Evolutionary conservation across 2,888 invertebrate genomes (phyloP).

Genomic region (Plusia festucae): DNA sequence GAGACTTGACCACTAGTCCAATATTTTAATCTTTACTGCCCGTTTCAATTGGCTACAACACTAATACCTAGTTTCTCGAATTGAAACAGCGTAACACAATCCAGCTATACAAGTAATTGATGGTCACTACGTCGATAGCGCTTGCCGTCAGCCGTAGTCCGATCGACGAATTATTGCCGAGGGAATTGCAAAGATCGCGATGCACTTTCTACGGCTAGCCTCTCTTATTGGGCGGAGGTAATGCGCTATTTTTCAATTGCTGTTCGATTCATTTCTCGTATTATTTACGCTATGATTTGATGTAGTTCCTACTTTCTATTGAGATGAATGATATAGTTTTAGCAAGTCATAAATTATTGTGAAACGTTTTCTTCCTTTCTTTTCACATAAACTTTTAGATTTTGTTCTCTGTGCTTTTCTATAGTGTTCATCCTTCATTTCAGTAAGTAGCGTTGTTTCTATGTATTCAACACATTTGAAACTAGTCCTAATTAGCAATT

Average conservation of each 20-base stretch:
- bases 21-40: conserved; percentile 50
- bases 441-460: not conserved
- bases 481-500: not conserved
- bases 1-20: conserved; percentile 14
- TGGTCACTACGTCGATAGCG: conserved; percentile 62
- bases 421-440: too few relatives aligned
- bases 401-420: too few relatives aligned
- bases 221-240: conserved; percentile 68
- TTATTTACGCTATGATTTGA: conserved; percentile 53
- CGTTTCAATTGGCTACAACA: conserved; percentile 45
- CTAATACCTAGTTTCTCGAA: conserved; percentile 52
- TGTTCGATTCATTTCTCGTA: conserved; percentile 60
- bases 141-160: conserved; percentile 58
- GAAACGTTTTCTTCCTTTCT: not conserved
- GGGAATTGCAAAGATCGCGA: conserved; percentile 73
- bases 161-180: conserved; percentile 72
- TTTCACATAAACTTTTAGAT: too few relatives aligned
- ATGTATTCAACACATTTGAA: not conserved
- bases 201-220: conserved; percentile 70
- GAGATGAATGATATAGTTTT: conserved; percentile 10
- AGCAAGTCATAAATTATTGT: not conserved
- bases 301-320: conserved; percentile 26
- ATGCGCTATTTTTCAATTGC: conserved; percentile 77
- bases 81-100: conserved; percentile 49
- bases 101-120: conserved; percentile 33